These are phyloP conservation scores for Elgonia sp. DNA, from an alignment of 2,888 invertebrate species.

Conservation along the genomic window DNA sequence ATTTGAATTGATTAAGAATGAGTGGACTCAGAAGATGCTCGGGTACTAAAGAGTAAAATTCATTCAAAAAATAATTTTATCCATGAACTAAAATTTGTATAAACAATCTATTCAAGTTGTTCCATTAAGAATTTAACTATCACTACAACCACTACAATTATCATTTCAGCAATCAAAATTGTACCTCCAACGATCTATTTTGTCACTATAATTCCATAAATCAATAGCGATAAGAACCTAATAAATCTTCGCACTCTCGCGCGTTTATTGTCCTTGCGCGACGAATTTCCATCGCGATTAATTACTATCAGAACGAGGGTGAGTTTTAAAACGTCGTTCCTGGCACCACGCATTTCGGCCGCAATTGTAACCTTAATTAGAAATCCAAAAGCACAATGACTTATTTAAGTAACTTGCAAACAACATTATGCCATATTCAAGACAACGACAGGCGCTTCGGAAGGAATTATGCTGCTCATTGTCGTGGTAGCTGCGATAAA, in stretches of 20 bases:
- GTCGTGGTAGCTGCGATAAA: constrained; percentile 57
- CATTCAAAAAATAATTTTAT: no score
- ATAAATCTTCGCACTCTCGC: neutral
- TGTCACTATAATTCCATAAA: no score
- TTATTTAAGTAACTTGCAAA: constrained; percentile 64
- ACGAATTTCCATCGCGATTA: constrained; percentile 32
- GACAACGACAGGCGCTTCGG: constrained; percentile 42
- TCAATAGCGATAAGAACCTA: neutral
- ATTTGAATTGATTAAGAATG: no score
- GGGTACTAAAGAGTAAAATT: no score
- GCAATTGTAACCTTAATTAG: constrained; percentile 65
- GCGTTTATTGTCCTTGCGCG: neutral
- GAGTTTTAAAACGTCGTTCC: neutral
- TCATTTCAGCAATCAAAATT: no score
- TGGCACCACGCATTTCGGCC: constrained; percentile 3
- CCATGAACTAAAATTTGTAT: no score
- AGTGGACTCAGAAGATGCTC: no score
- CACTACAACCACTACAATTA: no score
- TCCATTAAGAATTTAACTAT: no score
- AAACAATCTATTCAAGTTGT: no score
- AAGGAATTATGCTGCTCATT: constrained; percentile 71
- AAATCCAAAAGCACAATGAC: constrained; percentile 67
- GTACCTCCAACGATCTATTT: no score
- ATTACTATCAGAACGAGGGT: constrained; percentile 14
- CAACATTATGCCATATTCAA: constrained; percentile 52